Evolutionary conservation across 2,888 invertebrate species (phyloP).

Genomic region (Gari tellinella): DNA sequence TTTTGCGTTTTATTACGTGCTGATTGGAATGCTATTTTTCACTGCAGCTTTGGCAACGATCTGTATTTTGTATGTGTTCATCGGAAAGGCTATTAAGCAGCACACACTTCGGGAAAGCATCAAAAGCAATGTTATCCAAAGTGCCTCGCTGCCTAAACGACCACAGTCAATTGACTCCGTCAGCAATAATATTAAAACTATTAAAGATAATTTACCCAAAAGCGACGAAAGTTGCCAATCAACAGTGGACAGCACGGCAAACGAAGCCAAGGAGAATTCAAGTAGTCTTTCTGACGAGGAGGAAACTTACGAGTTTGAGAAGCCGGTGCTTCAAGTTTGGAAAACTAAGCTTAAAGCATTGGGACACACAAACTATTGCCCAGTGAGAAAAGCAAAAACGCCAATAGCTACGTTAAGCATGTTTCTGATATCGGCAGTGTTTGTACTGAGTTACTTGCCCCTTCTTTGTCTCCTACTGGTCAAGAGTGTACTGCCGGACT

Average conservation of each 20-base stretch:
- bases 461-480: conserved; percentile 53
- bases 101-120: conserved; percentile 41
- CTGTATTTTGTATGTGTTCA: no score
- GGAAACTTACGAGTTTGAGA: conserved; percentile 16
- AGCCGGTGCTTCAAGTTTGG: neutral
- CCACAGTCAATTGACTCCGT: neutral
- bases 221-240: neutral
- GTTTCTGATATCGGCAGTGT: conserved; percentile 64
- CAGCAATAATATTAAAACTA: neutral
- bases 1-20: conserved; percentile 35
- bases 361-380: conserved; percentile 17
- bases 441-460: conserved; percentile 62
- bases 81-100: conserved; percentile 44
- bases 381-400: conserved; percentile 40
- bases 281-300: conserved; percentile 22
- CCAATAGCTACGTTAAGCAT: conserved; percentile 65
- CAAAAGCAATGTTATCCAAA: conserved; percentile 38
- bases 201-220: neutral
- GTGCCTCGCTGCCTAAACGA: conserved; percentile 40
- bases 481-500: conserved; percentile 31
- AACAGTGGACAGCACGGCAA: conserved; percentile 7
- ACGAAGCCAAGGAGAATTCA: conserved; percentile 25
- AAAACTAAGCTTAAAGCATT: neutral
- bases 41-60: no score
- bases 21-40: conserved; percentile 49